Conservation (phyloP, 2,797 vertebrate genomes). For the Malacoctenus gilli region DNA sequence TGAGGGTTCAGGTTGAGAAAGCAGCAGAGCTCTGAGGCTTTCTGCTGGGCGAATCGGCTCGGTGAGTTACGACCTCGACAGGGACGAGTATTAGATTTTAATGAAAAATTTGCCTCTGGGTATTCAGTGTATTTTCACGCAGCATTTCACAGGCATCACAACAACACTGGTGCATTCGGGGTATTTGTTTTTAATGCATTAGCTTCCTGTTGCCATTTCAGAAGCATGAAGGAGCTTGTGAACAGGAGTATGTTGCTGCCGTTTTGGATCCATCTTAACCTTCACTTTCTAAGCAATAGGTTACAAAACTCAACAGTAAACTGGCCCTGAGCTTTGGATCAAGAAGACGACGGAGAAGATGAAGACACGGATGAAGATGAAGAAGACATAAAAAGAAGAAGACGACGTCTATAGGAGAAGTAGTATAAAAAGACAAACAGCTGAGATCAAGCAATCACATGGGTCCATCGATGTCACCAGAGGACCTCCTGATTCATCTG, state of each 20-base stretch:
- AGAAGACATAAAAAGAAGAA: neutral
- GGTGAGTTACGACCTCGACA: slow-evolving; percentile 8
- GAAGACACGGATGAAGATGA: neutral
- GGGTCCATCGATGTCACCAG: neutral
- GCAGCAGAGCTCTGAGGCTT: slow-evolving; percentile 52
- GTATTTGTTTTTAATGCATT: slow-evolving; percentile 5
- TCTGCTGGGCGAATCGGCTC: slow-evolving; percentile 8
- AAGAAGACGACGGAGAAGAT: neutral
- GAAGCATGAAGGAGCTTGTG: neutral
- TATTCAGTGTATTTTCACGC: slow-evolving; percentile 39
- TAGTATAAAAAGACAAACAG: neutral
- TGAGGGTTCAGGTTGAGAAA: slow-evolving; percentile 51
- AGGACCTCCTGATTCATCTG: neutral
- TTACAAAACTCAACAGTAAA: too few relatives aligned
- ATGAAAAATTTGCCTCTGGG: slow-evolving; percentile 55
- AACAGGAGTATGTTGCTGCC: too few relatives aligned
- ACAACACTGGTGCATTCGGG: neutral
- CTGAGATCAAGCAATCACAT: neutral
- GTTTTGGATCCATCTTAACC: neutral
- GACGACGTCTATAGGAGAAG: neutral
- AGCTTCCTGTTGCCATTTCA: slow-evolving; percentile 11
- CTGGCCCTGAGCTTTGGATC: too few relatives aligned
- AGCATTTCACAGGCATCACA: slow-evolving; percentile 13
- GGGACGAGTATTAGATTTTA: slow-evolving; percentile 36
- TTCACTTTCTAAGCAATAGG: neutral